Evolutionary conservation across 2,888 invertebrate genomes (phyloP).

Genomic region (Ophioninae sp.): DNA sequence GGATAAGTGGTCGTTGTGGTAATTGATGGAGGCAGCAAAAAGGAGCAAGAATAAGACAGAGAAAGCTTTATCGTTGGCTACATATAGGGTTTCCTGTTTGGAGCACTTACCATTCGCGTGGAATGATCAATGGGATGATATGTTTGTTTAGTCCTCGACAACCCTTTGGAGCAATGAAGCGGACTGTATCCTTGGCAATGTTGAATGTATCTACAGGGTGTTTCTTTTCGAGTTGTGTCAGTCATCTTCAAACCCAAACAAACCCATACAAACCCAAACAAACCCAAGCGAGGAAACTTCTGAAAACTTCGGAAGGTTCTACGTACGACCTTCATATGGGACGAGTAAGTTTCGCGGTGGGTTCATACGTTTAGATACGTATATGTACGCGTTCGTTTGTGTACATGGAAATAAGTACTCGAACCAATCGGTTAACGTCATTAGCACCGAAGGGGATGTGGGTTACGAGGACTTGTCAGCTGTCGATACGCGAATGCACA

Average conservation of each 20-base stretch:
- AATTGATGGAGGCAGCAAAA: constrained; percentile 21
- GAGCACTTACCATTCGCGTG: constrained; percentile 47
- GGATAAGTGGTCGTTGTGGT: constrained; percentile 42
- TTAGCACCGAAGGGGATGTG: constrained; percentile 10
- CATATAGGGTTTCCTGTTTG: constrained; percentile 24
- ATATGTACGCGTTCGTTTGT: background rate
- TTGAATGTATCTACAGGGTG: background rate
- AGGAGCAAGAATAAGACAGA: constrained; percentile 37
- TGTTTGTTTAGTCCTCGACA: constrained; percentile 45
- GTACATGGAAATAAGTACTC: constrained; percentile 10
- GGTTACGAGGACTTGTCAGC: constrained; percentile 3
- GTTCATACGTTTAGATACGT: background rate
- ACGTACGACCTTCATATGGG: no score
- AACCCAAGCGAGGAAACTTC: no score
- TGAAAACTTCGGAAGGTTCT: no score
- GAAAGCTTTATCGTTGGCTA: constrained; percentile 36
- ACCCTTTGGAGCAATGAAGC: constrained; percentile 28
- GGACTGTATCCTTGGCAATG: background rate
- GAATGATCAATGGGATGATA: constrained; percentile 57
- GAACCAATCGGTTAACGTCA: constrained; percentile 9
- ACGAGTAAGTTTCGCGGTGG: no score
- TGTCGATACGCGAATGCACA: background rate
- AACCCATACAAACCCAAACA: no score
- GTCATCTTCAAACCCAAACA: no score
- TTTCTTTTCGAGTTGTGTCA: no score